Percentiles rank a stretch among this genome's conserved stretches.
phyloP scores from a whole-genome alignment of 2,797 vertebrate species.

The Tenualosa ilisha region DNA sequence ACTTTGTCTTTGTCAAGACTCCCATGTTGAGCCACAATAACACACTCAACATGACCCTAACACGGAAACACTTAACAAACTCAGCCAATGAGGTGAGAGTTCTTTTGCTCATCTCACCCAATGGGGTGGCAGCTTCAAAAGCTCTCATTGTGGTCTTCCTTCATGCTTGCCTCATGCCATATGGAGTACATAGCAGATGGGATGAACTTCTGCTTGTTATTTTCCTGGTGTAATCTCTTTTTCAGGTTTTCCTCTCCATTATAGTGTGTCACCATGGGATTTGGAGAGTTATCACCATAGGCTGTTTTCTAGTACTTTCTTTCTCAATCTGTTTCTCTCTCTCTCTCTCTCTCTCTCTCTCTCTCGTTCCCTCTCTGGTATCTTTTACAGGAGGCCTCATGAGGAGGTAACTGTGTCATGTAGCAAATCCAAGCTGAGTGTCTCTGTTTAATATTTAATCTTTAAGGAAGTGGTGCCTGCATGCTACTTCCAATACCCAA shows the following conservation, averaged over 20 bases:
- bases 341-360: not conserved
- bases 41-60: conserved; percentile 81
- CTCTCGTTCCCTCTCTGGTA: not conserved
- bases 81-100: conserved; percentile 78
- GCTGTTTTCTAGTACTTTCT: not conserved
- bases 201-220: not conserved
- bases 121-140: not conserved
- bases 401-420: not conserved
- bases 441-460: not conserved
- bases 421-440: not conserved
- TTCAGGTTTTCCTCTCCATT: not conserved
- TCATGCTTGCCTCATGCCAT: not conserved
- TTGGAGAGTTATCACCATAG: not conserved
- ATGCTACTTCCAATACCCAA: not conserved
- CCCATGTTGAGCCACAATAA: conserved; percentile 83
- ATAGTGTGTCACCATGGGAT: not conserved
- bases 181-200: not conserved
- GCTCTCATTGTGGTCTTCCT: not conserved
- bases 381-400: not conserved
- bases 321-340: not conserved
- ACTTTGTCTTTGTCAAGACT: conserved; percentile 91
- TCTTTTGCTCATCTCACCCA: not conserved
- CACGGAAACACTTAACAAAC: conserved; percentile 81
- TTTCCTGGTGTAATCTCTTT: not conserved
- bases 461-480: not conserved